phyloP scores from a whole-genome alignment of 2,888 invertebrate species.

The Cylindroiulus punctatus region DNA sequence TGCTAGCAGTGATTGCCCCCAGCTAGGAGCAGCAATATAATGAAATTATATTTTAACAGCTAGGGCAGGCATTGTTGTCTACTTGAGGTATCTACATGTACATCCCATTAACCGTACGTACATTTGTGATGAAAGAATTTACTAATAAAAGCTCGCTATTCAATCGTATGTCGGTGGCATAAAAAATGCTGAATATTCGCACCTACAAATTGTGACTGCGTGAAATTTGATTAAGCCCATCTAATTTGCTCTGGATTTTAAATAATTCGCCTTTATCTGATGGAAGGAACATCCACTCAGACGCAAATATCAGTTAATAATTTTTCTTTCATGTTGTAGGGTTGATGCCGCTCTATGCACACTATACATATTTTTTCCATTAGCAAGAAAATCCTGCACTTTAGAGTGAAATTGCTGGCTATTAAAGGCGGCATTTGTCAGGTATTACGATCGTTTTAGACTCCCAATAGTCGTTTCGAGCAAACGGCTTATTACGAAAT shows the following conservation, averaged over 20 bases:
- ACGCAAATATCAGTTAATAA: neutral
- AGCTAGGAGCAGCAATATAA: too few species aligned
- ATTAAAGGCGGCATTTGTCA: conserved; percentile 19
- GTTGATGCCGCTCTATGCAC: neutral
- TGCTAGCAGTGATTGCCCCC: too few species aligned
- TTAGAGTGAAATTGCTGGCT: neutral
- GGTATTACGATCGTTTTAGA: conserved; percentile 37
- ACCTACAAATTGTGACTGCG: neutral
- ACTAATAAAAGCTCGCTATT: neutral
- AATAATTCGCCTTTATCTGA: conserved; percentile 26
- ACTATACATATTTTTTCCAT: neutral
- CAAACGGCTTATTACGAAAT: neutral
- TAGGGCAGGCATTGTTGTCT: too few species aligned
- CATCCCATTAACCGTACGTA: neutral
- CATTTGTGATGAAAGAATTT: neutral
- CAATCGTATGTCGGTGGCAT: neutral
- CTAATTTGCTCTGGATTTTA: neutral
- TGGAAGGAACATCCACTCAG: neutral
- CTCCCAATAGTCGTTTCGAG: neutral
- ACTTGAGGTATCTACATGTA: too few species aligned
- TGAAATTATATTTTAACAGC: too few species aligned
- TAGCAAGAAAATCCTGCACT: neutral
- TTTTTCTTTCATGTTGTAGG: neutral
- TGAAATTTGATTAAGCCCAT: neutral
- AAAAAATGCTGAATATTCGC: neutral